These are phyloP conservation scores for Allacma fusca DNA, from an alignment of 2,888 invertebrate genomes.

Conservation along the genomic window DNA sequence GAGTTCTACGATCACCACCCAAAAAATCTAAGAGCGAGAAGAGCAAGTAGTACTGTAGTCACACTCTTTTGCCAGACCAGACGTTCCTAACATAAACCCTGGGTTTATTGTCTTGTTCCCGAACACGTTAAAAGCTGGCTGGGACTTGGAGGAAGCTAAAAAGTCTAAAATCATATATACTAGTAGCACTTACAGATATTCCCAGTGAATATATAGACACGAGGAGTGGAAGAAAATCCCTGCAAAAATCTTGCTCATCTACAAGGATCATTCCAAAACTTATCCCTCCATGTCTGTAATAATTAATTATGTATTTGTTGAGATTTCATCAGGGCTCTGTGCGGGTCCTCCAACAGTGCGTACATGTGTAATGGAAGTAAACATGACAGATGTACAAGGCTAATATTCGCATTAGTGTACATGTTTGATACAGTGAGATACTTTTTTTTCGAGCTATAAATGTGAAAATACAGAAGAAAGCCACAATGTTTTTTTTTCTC, in stretches of 20 bases:
- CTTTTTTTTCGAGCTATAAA: neutral
- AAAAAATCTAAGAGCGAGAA: neutral
- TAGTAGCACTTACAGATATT: neutral
- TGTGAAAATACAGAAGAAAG: neutral
- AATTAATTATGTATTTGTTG: no score
- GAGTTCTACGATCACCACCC: neutral
- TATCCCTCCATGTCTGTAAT: no score
- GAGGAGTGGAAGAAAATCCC: no score
- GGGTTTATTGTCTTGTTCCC: constrained; percentile 19
- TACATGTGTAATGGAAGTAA: neutral
- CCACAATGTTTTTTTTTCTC: neutral
- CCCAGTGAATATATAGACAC: no score
- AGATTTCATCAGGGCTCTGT: no score
- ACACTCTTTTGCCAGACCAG: neutral
- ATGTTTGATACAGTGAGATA: neutral
- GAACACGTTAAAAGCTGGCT: neutral
- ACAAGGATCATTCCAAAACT: no score
- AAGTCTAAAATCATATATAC: neutral
- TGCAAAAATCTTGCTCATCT: no score
- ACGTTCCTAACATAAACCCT: constrained; percentile 21
- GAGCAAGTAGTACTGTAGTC: constrained; percentile 1
- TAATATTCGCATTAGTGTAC: neutral
- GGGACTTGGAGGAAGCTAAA: neutral
- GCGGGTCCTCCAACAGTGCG: neutral
- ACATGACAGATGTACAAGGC: constrained; percentile 10